Conservation (phyloP, 2,888 invertebrate genomes). For the Chrysina gloriosa region DNA sequence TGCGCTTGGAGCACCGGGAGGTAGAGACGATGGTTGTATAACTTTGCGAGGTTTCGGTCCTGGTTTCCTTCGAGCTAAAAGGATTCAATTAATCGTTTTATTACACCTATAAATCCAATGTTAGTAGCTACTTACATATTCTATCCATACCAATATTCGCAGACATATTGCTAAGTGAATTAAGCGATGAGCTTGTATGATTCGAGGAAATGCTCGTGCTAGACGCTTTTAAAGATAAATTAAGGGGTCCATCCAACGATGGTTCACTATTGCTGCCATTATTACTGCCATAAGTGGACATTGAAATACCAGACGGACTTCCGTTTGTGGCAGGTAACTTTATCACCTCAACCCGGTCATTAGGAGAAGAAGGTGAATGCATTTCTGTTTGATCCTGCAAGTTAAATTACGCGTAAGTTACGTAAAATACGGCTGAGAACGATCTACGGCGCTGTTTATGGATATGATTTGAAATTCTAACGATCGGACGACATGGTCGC, state of each 20-base stretch:
- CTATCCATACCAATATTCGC: constrained; percentile 66
- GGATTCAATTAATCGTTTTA: too few species aligned
- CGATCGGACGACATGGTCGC: neutral
- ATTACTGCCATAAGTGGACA: constrained; percentile 50
- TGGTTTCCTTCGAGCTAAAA: constrained; percentile 78
- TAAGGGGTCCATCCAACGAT: constrained; percentile 82
- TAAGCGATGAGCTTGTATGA: constrained; percentile 67
- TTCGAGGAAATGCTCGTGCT: constrained; percentile 55
- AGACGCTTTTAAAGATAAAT: constrained; percentile 82
- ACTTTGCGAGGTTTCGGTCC: constrained; percentile 76
- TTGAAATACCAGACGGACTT: constrained; percentile 60
- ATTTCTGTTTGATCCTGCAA: constrained; percentile 57
- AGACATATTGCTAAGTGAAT: constrained; percentile 71
- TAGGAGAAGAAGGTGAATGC: constrained; percentile 59
- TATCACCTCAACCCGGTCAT: constrained; percentile 85
- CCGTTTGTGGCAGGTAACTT: constrained; percentile 77
- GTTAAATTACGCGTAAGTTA: constrained; percentile 11
- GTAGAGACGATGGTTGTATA: constrained; percentile 65
- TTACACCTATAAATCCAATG: neutral
- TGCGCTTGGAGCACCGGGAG: constrained; percentile 67
- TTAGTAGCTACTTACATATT: constrained; percentile 65
- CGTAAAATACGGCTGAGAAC: constrained; percentile 10
- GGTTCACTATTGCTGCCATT: constrained; percentile 56
- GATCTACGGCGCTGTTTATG: neutral
- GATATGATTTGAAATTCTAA: constrained; percentile 3